Evolutionary conservation across 2,888 invertebrate genomes (phyloP), one percentile per base, ranked within the genome.

Genomic region (Listrodromus nycthemerus): DNA sequence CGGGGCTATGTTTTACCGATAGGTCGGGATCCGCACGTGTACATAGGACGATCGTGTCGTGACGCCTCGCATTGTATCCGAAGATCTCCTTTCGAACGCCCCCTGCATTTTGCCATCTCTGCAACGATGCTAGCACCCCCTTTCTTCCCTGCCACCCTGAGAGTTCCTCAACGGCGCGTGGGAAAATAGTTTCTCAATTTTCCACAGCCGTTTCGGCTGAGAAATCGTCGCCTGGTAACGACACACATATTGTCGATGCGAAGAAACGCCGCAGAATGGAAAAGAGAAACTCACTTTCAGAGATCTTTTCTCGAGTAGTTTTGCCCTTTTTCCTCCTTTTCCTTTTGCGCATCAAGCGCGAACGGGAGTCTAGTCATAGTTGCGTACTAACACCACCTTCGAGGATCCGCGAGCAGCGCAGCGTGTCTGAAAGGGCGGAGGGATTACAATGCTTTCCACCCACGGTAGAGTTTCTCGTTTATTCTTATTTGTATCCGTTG

Each of bases 121-220:
- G 21, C 37, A 41, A 19, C 55, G 24, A 41, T 41, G 19, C 37
- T 50, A 55, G 19, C 58, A 45, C 24, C 45, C 66, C 55, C 63
- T 70, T 50, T 8, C 41, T n/a, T 27, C n/a, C 5, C 41, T 50
- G 45, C 30, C 48, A 69, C 27, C 55, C 66, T 66, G 77, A 84
- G 82, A 89, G 85, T 79, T 79, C 52, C 61, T 70, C 63, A 71
- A 37, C 65, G 37, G 63, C 37, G 61, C 69, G 63, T 63, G 52
- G 41, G 63, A 52, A 69, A 78, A 79, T 71, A 79, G 79, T 79
- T 79, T 79, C 69, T 79, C 79, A 79, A 71, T 79, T 79, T 79
- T 70, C 70, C 79, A 24, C 71, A 41, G 37, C 63, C 71, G 63
- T 79, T 69, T 79, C 65, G 63, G 65, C 79, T 30, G 79, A 71